Conservation (phyloP, 2,797 vertebrate species). For the Lepilemur ruficaudatus region DNA sequence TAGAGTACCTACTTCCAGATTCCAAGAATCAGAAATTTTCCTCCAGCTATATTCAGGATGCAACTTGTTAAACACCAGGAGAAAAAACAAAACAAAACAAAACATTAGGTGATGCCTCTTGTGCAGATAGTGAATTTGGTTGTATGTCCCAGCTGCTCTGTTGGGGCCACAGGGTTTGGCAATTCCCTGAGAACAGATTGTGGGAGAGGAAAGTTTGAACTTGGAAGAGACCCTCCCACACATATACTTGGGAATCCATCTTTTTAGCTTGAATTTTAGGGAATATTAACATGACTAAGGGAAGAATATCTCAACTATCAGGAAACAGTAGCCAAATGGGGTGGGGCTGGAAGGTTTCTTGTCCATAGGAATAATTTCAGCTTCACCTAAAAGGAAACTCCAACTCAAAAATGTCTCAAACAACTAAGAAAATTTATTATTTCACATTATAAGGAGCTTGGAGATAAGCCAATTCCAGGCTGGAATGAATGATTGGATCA, state of each 20-base stretch:
- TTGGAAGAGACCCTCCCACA: background rate
- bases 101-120: background rate
- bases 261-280: background rate
- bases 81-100: too few species aligned
- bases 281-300: background rate
- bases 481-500: background rate
- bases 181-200: background rate
- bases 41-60: background rate
- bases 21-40: background rate
- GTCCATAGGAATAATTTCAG: background rate
- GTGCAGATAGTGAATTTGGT: background rate
- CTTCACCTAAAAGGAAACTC: background rate
- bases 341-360: background rate
- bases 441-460: background rate
- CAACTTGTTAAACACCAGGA: background rate
- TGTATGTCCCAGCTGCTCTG: background rate
- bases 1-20: background rate
- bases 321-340: background rate
- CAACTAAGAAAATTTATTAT: background rate
- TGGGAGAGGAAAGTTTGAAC: background rate
- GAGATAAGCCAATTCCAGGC: background rate
- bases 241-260: background rate
- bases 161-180: background rate
- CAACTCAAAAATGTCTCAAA: background rate
- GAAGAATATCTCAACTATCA: background rate